These are phyloP conservation scores for rat (Rattus norvegicus) DNA, from an alignment of 2,113 vertebrate species.

Conservation along the genomic window DNA sequence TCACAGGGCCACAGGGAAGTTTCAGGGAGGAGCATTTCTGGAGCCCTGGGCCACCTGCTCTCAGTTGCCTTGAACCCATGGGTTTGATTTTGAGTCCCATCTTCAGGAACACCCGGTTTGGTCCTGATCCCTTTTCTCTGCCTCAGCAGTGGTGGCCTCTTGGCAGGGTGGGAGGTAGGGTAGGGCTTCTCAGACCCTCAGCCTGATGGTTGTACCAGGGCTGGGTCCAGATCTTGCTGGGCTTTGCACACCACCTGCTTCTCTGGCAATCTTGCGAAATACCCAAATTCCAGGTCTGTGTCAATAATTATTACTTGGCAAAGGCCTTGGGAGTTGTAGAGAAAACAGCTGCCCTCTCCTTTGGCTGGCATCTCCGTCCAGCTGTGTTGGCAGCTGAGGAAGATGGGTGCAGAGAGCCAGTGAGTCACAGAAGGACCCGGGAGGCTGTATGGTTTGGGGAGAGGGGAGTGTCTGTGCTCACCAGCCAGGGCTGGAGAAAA, in stretches of 20 bases:
- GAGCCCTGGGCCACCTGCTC: not conserved
- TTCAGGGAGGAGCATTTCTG: not conserved
- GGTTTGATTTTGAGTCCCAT: not conserved
- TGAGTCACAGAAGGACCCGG: not conserved
- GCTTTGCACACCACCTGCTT: not conserved
- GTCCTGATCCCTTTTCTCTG: not conserved
- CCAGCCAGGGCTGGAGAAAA: not conserved
- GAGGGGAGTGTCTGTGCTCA: not conserved
- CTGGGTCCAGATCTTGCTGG: not conserved
- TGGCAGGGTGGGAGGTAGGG: not conserved
- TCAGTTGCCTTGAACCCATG: not conserved
- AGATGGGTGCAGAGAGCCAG: not conserved
- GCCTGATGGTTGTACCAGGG: not conserved
- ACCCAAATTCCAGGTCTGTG: not conserved
- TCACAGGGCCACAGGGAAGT: not conserved
- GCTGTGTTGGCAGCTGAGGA: not conserved
- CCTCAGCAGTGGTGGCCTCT: too few relatives aligned
- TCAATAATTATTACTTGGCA: not conserved
- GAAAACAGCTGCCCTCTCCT: not conserved
- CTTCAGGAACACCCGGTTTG: not conserved
- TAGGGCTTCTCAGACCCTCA: not conserved
- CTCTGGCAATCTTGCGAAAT: constrained; percentile 34
- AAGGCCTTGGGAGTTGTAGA: not conserved
- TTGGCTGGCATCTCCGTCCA: not conserved
- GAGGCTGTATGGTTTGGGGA: not conserved